phyloP scores from a whole-genome alignment of 2,797 vertebrate genomes.

The Glossophaga mutica region DNA sequence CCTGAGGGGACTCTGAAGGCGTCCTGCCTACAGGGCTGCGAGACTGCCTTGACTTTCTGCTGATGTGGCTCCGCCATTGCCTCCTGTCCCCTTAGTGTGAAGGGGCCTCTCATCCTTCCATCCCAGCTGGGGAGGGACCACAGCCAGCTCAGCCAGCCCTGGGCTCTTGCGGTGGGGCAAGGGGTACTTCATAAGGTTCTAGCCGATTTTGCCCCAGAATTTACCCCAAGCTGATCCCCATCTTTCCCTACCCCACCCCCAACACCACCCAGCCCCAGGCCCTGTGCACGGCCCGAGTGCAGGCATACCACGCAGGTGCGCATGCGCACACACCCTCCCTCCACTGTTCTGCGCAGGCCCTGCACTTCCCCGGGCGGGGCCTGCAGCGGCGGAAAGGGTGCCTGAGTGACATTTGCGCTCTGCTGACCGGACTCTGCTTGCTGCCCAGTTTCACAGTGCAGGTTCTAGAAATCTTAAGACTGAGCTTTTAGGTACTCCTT shows the following conservation, averaged over 20 bases:
- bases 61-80: background rate
- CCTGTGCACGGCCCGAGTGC: background rate
- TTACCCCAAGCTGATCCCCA: background rate
- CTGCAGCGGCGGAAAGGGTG: background rate
- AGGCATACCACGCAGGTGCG: no score
- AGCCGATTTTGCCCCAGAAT: background rate
- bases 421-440: background rate
- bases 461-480: background rate
- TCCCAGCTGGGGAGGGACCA: background rate
- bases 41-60: background rate
- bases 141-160: background rate
- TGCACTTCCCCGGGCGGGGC: background rate
- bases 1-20: background rate
- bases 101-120: background rate
- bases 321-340: background rate
- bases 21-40: accelerated
- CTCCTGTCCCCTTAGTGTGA: background rate
- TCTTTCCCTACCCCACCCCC: background rate
- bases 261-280: background rate
- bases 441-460: background rate
- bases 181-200: accelerated
- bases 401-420: background rate
- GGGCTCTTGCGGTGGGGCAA: accelerated
- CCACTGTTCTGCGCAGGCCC: background rate
- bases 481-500: background rate